Evolutionary conservation across 2,888 invertebrate species (phyloP).

Genomic region (Perizoma flavofasciatum): DNA sequence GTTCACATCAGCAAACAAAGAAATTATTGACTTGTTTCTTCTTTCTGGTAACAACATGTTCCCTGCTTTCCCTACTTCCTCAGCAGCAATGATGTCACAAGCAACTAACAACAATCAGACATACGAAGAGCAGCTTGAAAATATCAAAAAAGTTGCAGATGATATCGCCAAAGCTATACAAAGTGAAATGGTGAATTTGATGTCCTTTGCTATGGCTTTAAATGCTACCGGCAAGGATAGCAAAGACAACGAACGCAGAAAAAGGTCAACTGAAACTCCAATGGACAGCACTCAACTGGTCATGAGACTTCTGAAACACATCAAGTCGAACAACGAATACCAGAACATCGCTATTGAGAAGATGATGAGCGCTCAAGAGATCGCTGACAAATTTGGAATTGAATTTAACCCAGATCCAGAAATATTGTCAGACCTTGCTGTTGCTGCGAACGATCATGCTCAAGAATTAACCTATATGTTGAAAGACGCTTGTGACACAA

Average conservation of each 20-base stretch:
- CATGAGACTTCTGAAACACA: constrained; percentile 69
- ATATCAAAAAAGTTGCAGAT: constrained; percentile 66
- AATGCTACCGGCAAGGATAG: constrained; percentile 29
- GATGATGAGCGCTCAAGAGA: constrained; percentile 79
- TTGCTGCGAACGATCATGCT: constrained; percentile 68
- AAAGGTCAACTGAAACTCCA: constrained; percentile 66
- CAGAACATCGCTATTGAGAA: constrained; percentile 79
- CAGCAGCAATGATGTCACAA: constrained; percentile 65
- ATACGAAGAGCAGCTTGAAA: constrained; percentile 68
- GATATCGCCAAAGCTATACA: constrained; percentile 63
- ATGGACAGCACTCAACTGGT: constrained; percentile 69
- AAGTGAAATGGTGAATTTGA: constrained; percentile 66
- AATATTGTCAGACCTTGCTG: constrained; percentile 66
- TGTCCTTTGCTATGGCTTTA: constrained; percentile 55
- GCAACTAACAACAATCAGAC: constrained; percentile 60
- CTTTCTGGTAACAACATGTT: constrained; percentile 42
- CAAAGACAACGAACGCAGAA: constrained; percentile 56
- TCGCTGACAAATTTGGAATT: constrained; percentile 74
- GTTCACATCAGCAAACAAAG: constrained; percentile 47
- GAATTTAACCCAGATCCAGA: constrained; percentile 72
- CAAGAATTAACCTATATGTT: constrained; percentile 64
- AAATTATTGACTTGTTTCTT: constrained; percentile 63
- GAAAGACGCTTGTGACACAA: constrained; percentile 56
- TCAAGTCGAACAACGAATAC: constrained; percentile 72
- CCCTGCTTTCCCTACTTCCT: constrained; percentile 51